Evolutionary conservation across 2,113 vertebrate genomes (phyloP).

Genomic region (Promerops cafer): DNA sequence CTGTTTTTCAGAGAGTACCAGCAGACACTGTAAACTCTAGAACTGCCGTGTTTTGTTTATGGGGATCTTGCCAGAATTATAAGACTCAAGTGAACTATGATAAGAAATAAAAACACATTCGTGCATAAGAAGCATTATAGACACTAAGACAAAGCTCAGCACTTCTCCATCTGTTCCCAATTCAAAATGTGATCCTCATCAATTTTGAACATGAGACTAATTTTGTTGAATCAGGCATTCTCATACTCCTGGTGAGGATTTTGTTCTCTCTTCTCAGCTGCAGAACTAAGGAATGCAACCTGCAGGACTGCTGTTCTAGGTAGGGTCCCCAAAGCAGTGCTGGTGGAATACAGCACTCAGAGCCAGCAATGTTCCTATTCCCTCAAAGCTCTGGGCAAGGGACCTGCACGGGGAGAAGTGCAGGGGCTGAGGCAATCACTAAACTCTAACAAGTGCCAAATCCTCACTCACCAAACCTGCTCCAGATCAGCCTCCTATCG

Average conservation of each 20-base stretch:
- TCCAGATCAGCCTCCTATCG: neutral
- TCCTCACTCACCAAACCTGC: neutral
- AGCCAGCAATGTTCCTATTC: neutral
- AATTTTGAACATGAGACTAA: constrained; percentile 56
- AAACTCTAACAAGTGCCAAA: neutral
- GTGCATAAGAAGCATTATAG: constrained; percentile 58
- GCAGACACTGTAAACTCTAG: neutral
- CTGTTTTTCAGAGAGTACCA: neutral
- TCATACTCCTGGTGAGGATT: constrained; percentile 15
- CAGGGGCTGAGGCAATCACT: neutral
- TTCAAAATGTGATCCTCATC: constrained; percentile 69
- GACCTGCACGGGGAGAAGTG: neutral
- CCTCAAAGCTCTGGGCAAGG: neutral
- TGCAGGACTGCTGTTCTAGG: neutral
- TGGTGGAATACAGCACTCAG: neutral
- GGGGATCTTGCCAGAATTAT: constrained; percentile 46
- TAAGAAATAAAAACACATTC: constrained; percentile 73
- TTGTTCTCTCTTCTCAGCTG: constrained; percentile 31
- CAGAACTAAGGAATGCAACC: neutral
- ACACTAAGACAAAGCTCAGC: constrained; percentile 66
- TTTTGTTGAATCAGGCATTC: constrained; percentile 56
- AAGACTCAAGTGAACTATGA: constrained; percentile 43
- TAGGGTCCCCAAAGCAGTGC: neutral
- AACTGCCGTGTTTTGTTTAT: constrained; percentile 51
- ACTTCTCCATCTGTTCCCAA: constrained; percentile 74